Percentiles rank a stretch among this genome's conserved stretches.
Evolutionary conservation across 2,888 invertebrate genomes (phyloP).

Genomic region (Chrysomela aeneicollis): DNA sequence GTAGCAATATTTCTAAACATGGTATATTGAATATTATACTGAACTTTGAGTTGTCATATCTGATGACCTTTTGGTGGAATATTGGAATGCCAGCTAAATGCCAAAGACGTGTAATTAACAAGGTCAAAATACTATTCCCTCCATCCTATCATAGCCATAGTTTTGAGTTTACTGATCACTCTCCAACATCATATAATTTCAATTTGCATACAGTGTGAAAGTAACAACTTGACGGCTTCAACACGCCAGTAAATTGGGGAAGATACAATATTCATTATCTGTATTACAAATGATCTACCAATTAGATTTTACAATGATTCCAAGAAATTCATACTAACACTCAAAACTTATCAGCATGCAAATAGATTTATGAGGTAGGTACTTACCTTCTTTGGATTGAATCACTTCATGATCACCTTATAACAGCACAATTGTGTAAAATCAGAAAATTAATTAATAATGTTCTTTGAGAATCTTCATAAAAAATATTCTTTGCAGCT

Average conservation of each 20-base stretch:
- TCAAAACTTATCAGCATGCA: neutral
- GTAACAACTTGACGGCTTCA: no score
- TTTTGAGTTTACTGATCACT: no score
- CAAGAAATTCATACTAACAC: neutral
- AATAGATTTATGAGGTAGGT: neutral
- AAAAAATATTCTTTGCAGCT: no score
- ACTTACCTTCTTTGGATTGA: neutral
- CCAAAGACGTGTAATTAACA: neutral
- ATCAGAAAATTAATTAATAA: no score
- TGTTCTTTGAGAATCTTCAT: no score
- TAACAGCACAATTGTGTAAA: neutral
- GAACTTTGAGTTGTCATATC: neutral
- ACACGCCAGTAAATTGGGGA: no score
- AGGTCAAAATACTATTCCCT: neutral
- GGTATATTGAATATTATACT: neutral
- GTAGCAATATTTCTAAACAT: no score
- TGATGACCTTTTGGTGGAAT: neutral
- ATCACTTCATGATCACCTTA: neutral
- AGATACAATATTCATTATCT: no score
- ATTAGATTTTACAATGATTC: neutral
- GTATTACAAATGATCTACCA: no score
- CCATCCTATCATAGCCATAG: neutral
- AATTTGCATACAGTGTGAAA: no score
- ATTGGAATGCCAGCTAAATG: neutral
- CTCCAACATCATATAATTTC: no score